Base-by-base conservation (phyloP, 2,888 invertebrate genomes). In the Geophilus truncorum region DNA sequence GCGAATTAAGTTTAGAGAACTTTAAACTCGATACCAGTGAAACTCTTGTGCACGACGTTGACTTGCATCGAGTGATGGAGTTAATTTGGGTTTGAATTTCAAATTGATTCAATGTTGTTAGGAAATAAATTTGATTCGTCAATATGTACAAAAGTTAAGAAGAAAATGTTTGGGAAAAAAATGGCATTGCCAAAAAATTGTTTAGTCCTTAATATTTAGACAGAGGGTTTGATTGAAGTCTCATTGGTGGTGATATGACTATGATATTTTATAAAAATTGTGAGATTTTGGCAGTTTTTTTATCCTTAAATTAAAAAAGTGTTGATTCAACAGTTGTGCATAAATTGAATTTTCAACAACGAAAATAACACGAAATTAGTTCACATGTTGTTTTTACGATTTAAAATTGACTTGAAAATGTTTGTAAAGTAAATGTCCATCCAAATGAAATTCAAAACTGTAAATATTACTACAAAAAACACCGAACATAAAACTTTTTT, bases 1-100 rank as follows among this genome's bases (percentile, higher is more conserved):
- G 70, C 28, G 28, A 70, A 70, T 70, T 70, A 28, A 70, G 70
- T 70, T 70, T 70, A 25, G 25, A 70, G 25, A 70, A 70, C 28
- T 70, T 23, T 70, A 70, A 10, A 25, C n/a, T 10, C 28, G 70
- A 23, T 70, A 28, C 70, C 15, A 70, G 25, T 28, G 70, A 28
- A 70, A 70, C 70, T 25, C 12, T 28, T 28, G 70, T 70, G 70
- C 70, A 70, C 12, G 28, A 25, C 28, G 70, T 12, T 70, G 70
- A 70, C 70, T 70, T 25, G 18, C 9, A n/a, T 23, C 28, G 25
- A 25, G 15, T 70, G 70, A 70, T 28, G 70, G 28, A 23, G 70
- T n/a, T 70, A 70, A 70, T 70, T 70, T 70, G 28, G 70, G 70
- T 70, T 70, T 70, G 70, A 70, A 70, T 70, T 70, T 70, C 70